A percentile compares a stretch with the other conserved stretches of the same genome.
Conservation (phyloP, 92 coral and sea anemone genomes). For the Ricordea florida region DNA sequence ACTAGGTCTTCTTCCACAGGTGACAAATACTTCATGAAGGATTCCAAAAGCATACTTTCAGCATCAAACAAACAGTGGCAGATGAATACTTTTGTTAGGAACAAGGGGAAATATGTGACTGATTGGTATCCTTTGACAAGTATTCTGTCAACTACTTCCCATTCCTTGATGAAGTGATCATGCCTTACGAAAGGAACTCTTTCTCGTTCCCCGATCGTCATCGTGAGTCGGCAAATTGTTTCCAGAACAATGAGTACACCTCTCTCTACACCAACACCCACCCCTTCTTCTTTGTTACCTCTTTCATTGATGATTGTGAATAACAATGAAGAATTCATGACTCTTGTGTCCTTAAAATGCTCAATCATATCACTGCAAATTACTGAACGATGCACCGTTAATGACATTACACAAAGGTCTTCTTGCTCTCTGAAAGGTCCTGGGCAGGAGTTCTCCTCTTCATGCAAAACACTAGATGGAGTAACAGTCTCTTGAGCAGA, state of each 20-base stretch:
- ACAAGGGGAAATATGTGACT: slow-evolving; percentile 26
- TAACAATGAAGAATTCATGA: slow-evolving; percentile 22
- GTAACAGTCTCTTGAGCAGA: background rate
- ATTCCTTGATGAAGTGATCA: slow-evolving; percentile 45
- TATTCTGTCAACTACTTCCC: slow-evolving; percentile 53
- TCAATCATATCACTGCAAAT: slow-evolving; percentile 32
- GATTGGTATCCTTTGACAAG: slow-evolving; percentile 29
- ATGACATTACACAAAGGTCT: too few relatives aligned
- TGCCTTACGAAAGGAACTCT: slow-evolving; percentile 52
- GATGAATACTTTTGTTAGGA: slow-evolving; percentile 32
- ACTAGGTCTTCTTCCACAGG: slow-evolving; percentile 30
- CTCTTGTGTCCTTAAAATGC: slow-evolving; percentile 25
- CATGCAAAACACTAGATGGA: background rate
- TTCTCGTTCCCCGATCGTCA: slow-evolving; percentile 39
- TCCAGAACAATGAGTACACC: slow-evolving; percentile 42
- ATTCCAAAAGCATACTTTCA: slow-evolving; percentile 31
- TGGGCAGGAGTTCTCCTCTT: background rate
- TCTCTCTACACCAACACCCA: slow-evolving; percentile 34
- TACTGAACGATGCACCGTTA: too few relatives aligned
- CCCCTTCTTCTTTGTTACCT: slow-evolving; percentile 51
- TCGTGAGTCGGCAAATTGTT: slow-evolving; percentile 13
- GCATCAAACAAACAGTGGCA: slow-evolving; percentile 39
- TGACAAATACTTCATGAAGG: slow-evolving; percentile 50
- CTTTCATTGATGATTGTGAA: slow-evolving; percentile 30
- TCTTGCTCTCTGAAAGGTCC: background rate